Conservation (phyloP, 2,888 invertebrate genomes). For the Dynastes hyllus region DNA sequence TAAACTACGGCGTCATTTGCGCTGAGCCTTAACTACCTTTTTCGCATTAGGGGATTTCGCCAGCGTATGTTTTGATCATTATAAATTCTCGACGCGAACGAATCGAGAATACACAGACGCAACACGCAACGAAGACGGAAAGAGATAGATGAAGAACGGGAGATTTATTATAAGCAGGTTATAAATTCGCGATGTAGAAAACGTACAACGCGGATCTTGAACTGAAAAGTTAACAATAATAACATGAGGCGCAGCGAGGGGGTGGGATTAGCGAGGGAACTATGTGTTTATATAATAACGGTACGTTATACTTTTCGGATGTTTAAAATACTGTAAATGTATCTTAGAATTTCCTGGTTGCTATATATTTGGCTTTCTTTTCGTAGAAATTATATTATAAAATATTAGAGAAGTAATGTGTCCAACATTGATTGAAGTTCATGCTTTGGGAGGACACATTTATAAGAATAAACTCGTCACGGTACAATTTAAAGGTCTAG, state of each 20-base stretch:
- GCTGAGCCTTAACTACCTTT: not conserved
- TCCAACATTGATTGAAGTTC: too few species aligned
- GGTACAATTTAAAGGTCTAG: too few species aligned
- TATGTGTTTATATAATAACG: slow-evolving; percentile 8
- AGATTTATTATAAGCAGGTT: slow-evolving; percentile 37
- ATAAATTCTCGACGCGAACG: not conserved
- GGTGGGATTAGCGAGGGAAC: not conserved
- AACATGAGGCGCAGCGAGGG: not conserved
- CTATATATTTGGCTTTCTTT: not conserved
- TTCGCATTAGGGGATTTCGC: not conserved
- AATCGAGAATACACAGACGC: not conserved
- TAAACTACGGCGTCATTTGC: not conserved
- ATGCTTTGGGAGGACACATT: too few species aligned
- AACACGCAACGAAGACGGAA: not conserved
- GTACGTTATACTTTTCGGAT: slow-evolving; percentile 16
- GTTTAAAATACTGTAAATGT: slow-evolving; percentile 21
- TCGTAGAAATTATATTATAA: not conserved
- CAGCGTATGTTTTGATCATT: slow-evolving; percentile 12
- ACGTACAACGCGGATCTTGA: slow-evolving; percentile 29
- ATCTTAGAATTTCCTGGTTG: not conserved
- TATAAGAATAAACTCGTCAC: too few species aligned
- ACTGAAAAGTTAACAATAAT: slow-evolving; percentile 38
- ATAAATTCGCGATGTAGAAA: slow-evolving; percentile 20
- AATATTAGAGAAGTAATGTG: too few species aligned
- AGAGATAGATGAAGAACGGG: slow-evolving; percentile 3